Percentiles rank a stretch among this genome's conserved stretches.
Evolutionary conservation across 92 coral and sea anemone genomes (phyloP).

Genomic region (Porites divaricata): DNA sequence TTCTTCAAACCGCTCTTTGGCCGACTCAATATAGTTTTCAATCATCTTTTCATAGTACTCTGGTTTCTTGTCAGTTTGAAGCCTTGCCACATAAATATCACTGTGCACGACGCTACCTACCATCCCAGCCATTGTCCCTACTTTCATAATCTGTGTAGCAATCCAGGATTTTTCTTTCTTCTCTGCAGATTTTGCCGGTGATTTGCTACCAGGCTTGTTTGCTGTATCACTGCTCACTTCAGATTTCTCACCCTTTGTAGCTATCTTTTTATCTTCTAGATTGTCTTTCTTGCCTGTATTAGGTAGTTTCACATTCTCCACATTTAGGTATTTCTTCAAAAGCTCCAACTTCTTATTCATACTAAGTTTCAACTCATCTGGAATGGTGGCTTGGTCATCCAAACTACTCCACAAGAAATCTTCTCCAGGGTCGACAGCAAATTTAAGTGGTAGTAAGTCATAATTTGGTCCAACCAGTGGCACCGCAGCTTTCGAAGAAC

Average conservation of each 20-base stretch:
- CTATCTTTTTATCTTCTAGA: constrained; percentile 5
- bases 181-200: constrained; percentile 41
- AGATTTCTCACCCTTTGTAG: constrained; percentile 34
- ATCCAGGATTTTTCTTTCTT: constrained; percentile 75
- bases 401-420: constrained; percentile 78
- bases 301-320: constrained; percentile 67
- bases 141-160: constrained; percentile 72
- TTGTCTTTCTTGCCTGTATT: constrained; percentile 54
- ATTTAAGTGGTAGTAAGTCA: constrained; percentile 79
- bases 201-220: constrained; percentile 40
- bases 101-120: constrained; percentile 64
- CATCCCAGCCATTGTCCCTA: constrained; percentile 78
- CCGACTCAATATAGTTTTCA: constrained; percentile 80
- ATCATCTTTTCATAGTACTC: constrained; percentile 89
- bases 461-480: constrained; percentile 85
- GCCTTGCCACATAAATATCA: constrained; percentile 75
- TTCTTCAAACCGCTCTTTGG: constrained; percentile 84
- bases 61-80: constrained; percentile 86
- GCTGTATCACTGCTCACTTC: constrained; percentile 33
- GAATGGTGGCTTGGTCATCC: constrained; percentile 53
- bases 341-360: constrained; percentile 69
- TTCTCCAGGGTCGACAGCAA: constrained; percentile 86
- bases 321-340: constrained; percentile 78
- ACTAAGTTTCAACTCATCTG: constrained; percentile 59
- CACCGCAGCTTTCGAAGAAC: constrained; percentile 41